Conservation (phyloP, 2,888 invertebrate species). For the Schizotus pectinicornis region DNA sequence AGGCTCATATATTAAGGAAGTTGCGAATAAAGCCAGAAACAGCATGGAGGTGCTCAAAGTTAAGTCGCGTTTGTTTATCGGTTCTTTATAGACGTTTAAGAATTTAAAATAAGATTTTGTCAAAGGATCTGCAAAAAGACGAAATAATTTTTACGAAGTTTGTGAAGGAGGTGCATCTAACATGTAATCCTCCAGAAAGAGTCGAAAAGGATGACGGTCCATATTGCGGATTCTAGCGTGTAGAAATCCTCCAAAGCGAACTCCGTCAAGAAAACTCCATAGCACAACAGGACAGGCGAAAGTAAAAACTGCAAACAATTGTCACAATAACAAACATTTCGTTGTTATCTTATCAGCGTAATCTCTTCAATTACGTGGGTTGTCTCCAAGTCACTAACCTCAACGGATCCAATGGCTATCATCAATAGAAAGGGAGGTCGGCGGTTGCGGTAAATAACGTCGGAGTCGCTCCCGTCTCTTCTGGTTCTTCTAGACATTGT, state of each 20-base stretch:
- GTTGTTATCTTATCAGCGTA: neutral
- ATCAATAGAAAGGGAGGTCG: too few species aligned
- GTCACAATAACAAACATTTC: neutral
- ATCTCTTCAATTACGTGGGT: too few species aligned
- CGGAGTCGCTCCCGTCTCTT: too few species aligned
- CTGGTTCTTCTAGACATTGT: too few species aligned
- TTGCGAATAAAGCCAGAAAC: constrained; percentile 31
- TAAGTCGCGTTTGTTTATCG: constrained; percentile 33
- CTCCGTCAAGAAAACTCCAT: constrained; percentile 36
- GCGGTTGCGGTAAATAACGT: too few species aligned
- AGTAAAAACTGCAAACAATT: constrained; percentile 20
- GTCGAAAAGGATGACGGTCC: constrained; percentile 40
- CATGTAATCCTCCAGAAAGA: constrained; percentile 37
- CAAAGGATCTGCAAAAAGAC: constrained; percentile 38
- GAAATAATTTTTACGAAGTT: constrained; percentile 6
- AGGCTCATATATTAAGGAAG: constrained; percentile 3
- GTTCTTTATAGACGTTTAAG: constrained; percentile 31
- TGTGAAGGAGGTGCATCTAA: constrained; percentile 20
- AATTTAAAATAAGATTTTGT: constrained; percentile 36
- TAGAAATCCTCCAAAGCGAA: constrained; percentile 13
- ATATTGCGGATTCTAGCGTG: constrained; percentile 30
- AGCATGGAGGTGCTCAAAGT: constrained; percentile 29
- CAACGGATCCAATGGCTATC: too few species aligned
- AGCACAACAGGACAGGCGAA: constrained; percentile 33
- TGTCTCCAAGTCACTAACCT: too few species aligned